These are phyloP conservation scores for Bubo bubo DNA, from an alignment of 2,113 vertebrate species.

Conservation along the genomic window DNA sequence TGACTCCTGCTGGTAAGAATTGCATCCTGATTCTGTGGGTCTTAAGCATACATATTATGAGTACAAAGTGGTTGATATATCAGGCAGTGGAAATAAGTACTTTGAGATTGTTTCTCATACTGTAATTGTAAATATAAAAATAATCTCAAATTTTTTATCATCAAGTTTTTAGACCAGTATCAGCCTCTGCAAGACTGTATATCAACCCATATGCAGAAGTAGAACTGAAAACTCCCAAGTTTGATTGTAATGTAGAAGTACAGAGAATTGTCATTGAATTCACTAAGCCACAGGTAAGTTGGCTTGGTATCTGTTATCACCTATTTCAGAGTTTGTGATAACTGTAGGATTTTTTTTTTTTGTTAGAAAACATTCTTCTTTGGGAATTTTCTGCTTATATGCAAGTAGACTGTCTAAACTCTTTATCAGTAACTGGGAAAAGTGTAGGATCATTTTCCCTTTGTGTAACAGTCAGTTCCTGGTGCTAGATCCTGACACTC, in stretches of 20 bases:
- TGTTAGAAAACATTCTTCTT: not conserved
- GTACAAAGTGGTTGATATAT: not conserved
- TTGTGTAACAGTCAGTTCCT: not conserved
- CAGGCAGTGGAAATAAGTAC: not conserved
- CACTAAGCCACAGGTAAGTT: slow-evolving; percentile 87
- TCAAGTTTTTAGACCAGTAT: slow-evolving; percentile 92
- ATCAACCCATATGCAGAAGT: slow-evolving; percentile 89
- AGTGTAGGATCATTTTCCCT: not conserved
- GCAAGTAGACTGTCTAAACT: not conserved
- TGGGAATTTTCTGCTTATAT: not conserved
- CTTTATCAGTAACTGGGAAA: not conserved
- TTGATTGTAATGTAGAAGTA: slow-evolving; percentile 87
- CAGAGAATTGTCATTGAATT: slow-evolving; percentile 93
- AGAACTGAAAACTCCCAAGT: slow-evolving; percentile 88
- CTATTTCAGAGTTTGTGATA: not conserved
- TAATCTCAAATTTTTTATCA: not conserved
- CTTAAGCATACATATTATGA: not conserved
- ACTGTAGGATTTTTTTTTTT: not conserved
- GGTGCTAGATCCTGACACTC: not conserved
- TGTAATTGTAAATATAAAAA: not conserved
- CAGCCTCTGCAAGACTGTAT: slow-evolving; percentile 90
- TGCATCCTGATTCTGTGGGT: not conserved
- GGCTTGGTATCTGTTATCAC: not conserved
- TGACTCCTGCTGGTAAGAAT: not conserved
- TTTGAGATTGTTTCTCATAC: not conserved